phyloP scores from a whole-genome alignment of 2,797 vertebrate genomes.

The Sebastes vulpes region DNA sequence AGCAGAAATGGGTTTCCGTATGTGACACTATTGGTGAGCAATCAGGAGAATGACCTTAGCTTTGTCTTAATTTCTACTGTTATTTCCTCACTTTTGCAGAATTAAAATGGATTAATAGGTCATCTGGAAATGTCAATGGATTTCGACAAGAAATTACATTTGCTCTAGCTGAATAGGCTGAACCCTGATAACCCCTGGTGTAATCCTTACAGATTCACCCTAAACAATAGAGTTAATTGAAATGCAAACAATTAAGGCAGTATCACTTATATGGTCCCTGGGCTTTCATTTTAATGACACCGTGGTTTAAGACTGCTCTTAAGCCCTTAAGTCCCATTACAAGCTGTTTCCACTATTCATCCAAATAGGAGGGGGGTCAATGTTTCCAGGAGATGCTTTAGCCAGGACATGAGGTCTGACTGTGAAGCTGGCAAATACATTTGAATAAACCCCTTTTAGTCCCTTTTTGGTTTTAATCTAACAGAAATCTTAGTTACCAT shows the following conservation, averaged over 20 bases:
- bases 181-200: slow-evolving; percentile 14
- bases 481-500: not conserved
- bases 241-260: slow-evolving; percentile 66
- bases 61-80: not conserved
- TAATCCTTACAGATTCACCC: slow-evolving; percentile 49
- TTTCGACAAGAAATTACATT: slow-evolving; percentile 41
- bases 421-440: slow-evolving; percentile 31
- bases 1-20: not conserved
- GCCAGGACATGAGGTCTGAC: slow-evolving; percentile 15
- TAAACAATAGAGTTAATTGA: slow-evolving; percentile 69
- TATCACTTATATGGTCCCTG: slow-evolving; percentile 33
- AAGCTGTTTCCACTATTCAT: slow-evolving; percentile 28
- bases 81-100: slow-evolving; percentile 6
- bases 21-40: not conserved
- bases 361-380: slow-evolving; percentile 2
- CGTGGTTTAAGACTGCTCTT: slow-evolving; percentile 46
- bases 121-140: slow-evolving; percentile 25
- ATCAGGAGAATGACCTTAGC: not conserved
- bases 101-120: slow-evolving; percentile 39
- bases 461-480: not conserved
- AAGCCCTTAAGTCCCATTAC: slow-evolving; percentile 48
- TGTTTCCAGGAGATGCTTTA: slow-evolving; percentile 16
- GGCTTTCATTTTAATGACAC: slow-evolving; percentile 72
- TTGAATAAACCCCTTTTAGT: slow-evolving; percentile 13
- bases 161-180: slow-evolving; percentile 25